These are phyloP conservation scores for Parambassis ranga DNA, from an alignment of 2,797 vertebrate genomes.

Conservation along the genomic window DNA sequence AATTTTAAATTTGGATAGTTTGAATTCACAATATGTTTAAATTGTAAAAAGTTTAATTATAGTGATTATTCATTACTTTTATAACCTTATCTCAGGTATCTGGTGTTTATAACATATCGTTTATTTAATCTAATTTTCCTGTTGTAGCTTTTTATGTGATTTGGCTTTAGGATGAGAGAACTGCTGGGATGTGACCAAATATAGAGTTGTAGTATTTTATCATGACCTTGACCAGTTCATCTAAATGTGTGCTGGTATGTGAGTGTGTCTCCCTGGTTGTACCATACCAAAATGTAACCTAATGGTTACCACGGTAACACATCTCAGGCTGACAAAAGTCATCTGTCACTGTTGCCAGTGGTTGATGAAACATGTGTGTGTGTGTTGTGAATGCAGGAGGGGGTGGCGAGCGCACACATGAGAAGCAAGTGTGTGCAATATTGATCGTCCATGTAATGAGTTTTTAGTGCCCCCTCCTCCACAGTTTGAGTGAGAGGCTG, in stretches of 20 bases:
- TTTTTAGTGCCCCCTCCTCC: constrained; percentile 77
- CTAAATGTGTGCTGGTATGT: constrained; percentile 12
- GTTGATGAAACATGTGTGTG: constrained; percentile 52
- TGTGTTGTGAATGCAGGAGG: constrained; percentile 23
- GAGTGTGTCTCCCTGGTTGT: constrained; percentile 28
- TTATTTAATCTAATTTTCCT: too few relatives aligned
- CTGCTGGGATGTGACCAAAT: constrained; percentile 19
- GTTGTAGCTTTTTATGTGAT: too few relatives aligned
- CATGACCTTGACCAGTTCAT: constrained; percentile 52
- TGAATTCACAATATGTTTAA: too few relatives aligned
- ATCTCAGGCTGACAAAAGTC: constrained; percentile 74
- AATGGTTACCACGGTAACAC: constrained; percentile 76
- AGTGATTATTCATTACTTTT: too few relatives aligned
- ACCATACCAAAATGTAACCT: constrained; percentile 59
- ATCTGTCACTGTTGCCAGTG: constrained; percentile 64
- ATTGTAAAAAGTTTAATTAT: too few relatives aligned
- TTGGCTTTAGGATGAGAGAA: not conserved
- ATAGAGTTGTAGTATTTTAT: constrained; percentile 24
- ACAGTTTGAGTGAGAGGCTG: constrained; percentile 60
- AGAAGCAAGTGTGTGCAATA: constrained; percentile 73
- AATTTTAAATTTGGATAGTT: too few relatives aligned
- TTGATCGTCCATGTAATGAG: constrained; percentile 81
- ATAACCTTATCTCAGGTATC: too few relatives aligned
- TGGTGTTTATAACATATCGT: too few relatives aligned
- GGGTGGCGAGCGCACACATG: constrained; percentile 14